Evolutionary conservation across 2,888 invertebrate genomes (phyloP).

Genomic region (Geotrupes spiniger): DNA sequence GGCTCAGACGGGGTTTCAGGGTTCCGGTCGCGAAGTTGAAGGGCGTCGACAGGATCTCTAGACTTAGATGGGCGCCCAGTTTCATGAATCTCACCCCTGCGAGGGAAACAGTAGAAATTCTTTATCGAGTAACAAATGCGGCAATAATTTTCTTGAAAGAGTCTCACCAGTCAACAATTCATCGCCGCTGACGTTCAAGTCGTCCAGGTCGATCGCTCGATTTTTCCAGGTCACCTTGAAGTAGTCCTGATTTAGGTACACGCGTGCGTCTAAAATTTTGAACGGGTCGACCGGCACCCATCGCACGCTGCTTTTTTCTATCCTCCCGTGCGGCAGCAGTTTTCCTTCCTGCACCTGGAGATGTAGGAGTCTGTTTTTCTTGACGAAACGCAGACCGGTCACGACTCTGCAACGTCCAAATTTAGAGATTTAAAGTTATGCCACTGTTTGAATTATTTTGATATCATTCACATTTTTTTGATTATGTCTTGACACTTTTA

Average conservation of each 20-base stretch:
- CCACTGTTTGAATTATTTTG: slow-evolving; percentile 36
- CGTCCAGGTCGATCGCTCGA: slow-evolving; percentile 54
- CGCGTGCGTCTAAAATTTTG: slow-evolving; percentile 35
- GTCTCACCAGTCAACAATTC: slow-evolving; percentile 51
- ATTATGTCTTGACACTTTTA: too few species aligned
- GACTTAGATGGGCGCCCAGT: slow-evolving; percentile 54
- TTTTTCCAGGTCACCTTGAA: slow-evolving; percentile 52
- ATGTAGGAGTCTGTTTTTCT: slow-evolving; percentile 52
- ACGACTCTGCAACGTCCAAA: slow-evolving; percentile 44
- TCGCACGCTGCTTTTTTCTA: slow-evolving; percentile 41
- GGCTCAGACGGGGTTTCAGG: slow-evolving; percentile 30
- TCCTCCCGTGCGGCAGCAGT: slow-evolving; percentile 43
- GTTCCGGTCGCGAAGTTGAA: slow-evolving; percentile 53
- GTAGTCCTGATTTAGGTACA: slow-evolving; percentile 48
- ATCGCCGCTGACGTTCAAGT: slow-evolving; percentile 46
- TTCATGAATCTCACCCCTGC: slow-evolving; percentile 52
- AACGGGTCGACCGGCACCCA: slow-evolving; percentile 51
- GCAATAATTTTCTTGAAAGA: slow-evolving; percentile 39
- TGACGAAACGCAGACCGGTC: slow-evolving; percentile 52
- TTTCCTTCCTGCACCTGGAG: slow-evolving; percentile 52
- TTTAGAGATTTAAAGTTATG: slow-evolving; percentile 7
- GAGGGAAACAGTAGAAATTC: slow-evolving; percentile 35
- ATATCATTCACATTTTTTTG: too few species aligned
- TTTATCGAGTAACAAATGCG: slow-evolving; percentile 19
- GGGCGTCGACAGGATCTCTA: slow-evolving; percentile 53